Percentiles rank a stretch among this genome's conserved stretches.
Conservation (phyloP, 2,888 invertebrate species). For the Pristionchus fissidentatus region DNA sequence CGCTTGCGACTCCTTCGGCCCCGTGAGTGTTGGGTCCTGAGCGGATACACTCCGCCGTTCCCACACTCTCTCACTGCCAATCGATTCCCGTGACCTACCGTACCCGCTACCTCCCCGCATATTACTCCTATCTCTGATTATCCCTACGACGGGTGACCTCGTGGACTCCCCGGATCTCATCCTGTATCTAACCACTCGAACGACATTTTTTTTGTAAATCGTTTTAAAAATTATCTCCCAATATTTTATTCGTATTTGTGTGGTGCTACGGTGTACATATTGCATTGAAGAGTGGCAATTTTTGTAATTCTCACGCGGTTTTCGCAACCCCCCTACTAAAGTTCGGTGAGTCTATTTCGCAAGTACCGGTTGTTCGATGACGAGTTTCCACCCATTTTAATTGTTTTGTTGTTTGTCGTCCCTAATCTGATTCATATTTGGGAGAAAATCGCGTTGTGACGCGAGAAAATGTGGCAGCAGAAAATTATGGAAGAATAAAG, state of each 20-base stretch:
- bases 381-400: neutral
- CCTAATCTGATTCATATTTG: conserved; percentile 19
- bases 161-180: conserved; percentile 13
- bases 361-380: neutral
- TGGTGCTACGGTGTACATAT: conserved; percentile 18
- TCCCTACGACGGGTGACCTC: conserved; percentile 15
- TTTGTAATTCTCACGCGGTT: neutral
- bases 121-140: neutral
- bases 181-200: neutral
- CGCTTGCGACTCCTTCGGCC: conserved; percentile 50
- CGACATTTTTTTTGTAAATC: no score
- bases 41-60: no score
- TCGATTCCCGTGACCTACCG: neutral
- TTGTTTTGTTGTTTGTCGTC: neutral
- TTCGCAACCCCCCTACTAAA: neutral
- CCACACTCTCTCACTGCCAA: neutral
- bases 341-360: neutral
- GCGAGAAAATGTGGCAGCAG: no score
- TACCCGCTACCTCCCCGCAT: conserved; percentile 8
- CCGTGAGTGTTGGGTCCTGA: neutral
- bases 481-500: neutral
- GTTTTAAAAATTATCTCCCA: neutral
- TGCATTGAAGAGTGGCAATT: neutral
- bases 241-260: conserved; percentile 16
- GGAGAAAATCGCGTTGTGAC: neutral